Base-by-base conservation (phyloP, 2,888 invertebrate genomes). In the Orchesellides sinensis region DNA sequence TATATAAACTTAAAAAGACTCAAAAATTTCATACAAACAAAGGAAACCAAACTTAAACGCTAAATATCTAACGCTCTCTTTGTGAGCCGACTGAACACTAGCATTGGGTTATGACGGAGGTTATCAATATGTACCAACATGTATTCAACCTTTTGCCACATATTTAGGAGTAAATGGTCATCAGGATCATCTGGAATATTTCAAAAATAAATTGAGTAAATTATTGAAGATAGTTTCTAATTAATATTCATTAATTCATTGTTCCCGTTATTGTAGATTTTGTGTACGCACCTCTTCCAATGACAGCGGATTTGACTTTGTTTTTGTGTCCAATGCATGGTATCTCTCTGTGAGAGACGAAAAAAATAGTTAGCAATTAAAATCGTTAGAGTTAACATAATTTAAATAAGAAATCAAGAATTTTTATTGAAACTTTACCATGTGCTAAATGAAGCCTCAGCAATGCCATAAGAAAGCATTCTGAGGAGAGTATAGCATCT, bases 221-320 rank as follows among this genome's bases (percentile, higher is more conserved):
- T 63, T 65, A 83, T 83, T 59, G 56, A 52, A 35, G 69, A 5
- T 12, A 35, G 5, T 12, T 12, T 35, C 12, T 35, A 5, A 35
- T 35, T 12, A 35, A 8, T 5, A 35, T 10, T 49, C 17, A n/a
- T n/a, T 5, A 4, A 17, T 10, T n/a, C 8, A n/a, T 49, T 49
- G n/a, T 10, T 10, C 4, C n/a, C 17, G n/a, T 14, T 25, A 6
- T 6, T 56, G 10, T 25, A 10, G 23, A 17, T 52, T 17, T 3
- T 17, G 47, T n/a, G 47, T 47, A 52, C 3, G 8, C 89, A 94
- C 94, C 92, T 94, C 94, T 91, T 94, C 94, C 86, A 94, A 89
- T 10, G 94, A 93, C 82, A 94, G 90, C 49, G 94, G 94, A 90
- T 93, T 94, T 83, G 93, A 92, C 90, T 94, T 94, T 91, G 93